Evolutionary conservation across 1,140 invertebrate species (phyloP).

Genomic region (Aphaenogaster ashmeadi): DNA sequence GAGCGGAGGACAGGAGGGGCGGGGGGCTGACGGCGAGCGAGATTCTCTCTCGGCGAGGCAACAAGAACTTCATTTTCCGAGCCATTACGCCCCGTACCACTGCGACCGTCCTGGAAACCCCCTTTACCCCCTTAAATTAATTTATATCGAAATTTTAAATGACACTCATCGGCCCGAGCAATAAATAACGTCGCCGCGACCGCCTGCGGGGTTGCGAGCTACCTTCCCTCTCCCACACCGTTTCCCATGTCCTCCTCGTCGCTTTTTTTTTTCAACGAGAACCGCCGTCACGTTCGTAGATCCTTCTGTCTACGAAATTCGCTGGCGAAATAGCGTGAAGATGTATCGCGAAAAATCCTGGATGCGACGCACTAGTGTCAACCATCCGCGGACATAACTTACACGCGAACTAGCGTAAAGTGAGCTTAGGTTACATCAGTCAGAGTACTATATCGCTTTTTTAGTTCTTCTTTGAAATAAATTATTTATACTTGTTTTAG

Average conservation of each 20-base stretch:
- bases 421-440: not conserved
- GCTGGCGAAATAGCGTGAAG: conserved; percentile 39
- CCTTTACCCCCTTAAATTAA: conserved; percentile 84
- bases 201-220: conserved; percentile 41
- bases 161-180: conserved; percentile 82
- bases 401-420: not conserved
- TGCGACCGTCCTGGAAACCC: conserved; percentile 76
- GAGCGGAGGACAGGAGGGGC: conserved; percentile 31
- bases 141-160: conserved; percentile 87
- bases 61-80: conserved; percentile 86
- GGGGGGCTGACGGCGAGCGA: conserved; percentile 62
- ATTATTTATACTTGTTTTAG: conserved; percentile 22
- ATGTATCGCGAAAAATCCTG: conserved; percentile 41
- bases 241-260: conserved; percentile 12
- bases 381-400: not conserved
- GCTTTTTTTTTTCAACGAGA: conserved; percentile 45
- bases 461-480: not conserved
- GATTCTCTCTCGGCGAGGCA: conserved; percentile 81
- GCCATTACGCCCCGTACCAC: conserved; percentile 83
- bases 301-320: conserved; percentile 53
- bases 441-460: not conserved
- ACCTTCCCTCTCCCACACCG: conserved; percentile 6
- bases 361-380: not conserved
- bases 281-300: conserved; percentile 7
- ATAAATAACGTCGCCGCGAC: conserved; percentile 80